Conservation (phyloP, 2,113 vertebrate species). For the Pteruthius melanotis region DNA sequence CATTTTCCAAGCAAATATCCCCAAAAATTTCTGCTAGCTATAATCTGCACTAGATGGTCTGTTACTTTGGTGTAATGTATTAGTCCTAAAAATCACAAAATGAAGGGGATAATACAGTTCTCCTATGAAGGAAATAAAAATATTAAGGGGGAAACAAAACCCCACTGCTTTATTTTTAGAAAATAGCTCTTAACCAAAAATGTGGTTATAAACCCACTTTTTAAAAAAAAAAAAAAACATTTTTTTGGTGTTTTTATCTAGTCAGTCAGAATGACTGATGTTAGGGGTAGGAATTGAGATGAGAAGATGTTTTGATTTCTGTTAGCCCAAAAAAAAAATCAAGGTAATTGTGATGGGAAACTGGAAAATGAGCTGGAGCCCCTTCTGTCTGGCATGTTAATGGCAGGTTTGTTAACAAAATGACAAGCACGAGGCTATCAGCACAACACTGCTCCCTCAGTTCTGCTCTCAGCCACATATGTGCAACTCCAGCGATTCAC, state of each 20-base stretch:
- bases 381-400: conserved; percentile 7
- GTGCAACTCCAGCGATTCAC: not conserved
- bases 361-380: conserved; percentile 14
- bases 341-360: not conserved
- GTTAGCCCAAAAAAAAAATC: conserved; percentile 13
- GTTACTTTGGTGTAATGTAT: not conserved
- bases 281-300: not conserved
- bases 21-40: not conserved
- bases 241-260: not conserved
- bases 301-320: not conserved
- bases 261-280: not conserved
- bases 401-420: conserved; percentile 45
- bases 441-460: not conserved
- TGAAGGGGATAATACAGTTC: not conserved
- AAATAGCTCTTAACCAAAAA: not conserved
- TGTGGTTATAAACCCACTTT: not conserved
- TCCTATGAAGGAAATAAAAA: not conserved
- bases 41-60: not conserved
- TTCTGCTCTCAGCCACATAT: conserved; percentile 9
- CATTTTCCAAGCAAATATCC: not conserved
- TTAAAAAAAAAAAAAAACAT: not conserved
- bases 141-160: not conserved
- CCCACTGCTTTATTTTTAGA: not conserved
- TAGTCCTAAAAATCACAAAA: not conserved
- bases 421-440: not conserved